Evolutionary conservation across 2,113 vertebrate species (phyloP), one percentile per base, ranked within the genome.

Genomic region (Lepisosteus oculatus): DNA sequence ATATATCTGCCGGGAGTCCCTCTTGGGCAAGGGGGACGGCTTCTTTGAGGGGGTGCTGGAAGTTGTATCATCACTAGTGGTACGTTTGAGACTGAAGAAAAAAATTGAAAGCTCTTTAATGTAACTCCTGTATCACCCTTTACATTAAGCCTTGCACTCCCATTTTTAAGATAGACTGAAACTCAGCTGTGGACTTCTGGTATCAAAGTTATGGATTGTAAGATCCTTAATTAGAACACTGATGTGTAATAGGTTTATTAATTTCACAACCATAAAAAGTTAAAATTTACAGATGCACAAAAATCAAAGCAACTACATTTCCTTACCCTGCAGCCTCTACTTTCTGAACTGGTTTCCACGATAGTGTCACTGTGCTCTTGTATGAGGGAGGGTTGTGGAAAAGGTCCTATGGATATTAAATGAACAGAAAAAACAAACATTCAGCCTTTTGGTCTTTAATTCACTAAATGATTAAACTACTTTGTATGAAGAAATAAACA

Each of bases 351-450:
- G 97, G 97, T 79, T 98, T 99, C 97, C 97, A 99, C 67, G 97
- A 99, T 73, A 99, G 89, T 0, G 95, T 99, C 69, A 99, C 92
- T 64, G 95, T 95, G 87, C 97, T 99, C 90, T 99, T 99, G 62
- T 96, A 99, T 55, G 97, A 99, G 64, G 97, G 97, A 80, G 97
- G 97, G 87, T 98, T 99, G 87, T 99, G 97, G 83, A 99, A 99
- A 47, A 99, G 94, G 88, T 99, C 97, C 97, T 99, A 15, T 3
- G 77, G n/a, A 15, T 41, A 43, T 61, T 4, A 41, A 11, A 8
- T 29, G 29, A 29, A 29, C 14, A 17, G 66, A 61, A 17, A 11
- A 6, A 11, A 43, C 14, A 65, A 8, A 1, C 13, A 63, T 6
- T 9, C 3, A 6, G 6, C 12, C 15, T 29, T 8, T 61, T 65